Conservation (phyloP, 2,113 vertebrate species). For the Pitta sordida region DNA sequence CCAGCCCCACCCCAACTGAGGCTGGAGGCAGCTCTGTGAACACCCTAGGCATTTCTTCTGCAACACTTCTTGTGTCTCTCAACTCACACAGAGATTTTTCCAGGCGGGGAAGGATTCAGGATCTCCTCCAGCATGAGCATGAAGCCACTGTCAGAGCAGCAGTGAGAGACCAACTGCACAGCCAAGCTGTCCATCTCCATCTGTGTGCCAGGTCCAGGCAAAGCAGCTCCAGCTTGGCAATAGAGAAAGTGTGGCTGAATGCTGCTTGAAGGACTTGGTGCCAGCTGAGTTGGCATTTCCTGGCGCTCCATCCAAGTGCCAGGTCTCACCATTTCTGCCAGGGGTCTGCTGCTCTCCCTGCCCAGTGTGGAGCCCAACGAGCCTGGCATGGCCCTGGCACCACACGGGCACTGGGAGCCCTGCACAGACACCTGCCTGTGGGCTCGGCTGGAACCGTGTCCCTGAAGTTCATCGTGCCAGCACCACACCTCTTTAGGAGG, state of each 20-base stretch:
- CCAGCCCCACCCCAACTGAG: not conserved
- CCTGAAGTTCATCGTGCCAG: not conserved
- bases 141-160: not conserved
- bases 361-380: rapidly evolving
- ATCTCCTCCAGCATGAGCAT: not conserved
- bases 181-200: not conserved
- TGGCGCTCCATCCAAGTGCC: not conserved
- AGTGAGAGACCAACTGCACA: not conserved
- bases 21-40: not conserved
- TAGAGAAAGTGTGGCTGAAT: not conserved
- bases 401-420: rapidly evolving
- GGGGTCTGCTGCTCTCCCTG: not conserved
- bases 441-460: not conserved
- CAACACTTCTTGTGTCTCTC: not conserved
- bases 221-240: not conserved
- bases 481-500: constrained; percentile 67
- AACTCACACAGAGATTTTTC: not conserved
- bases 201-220: not conserved
- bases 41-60: not conserved
- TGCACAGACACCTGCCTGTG: not conserved
- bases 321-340: not conserved
- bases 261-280: not conserved
- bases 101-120: not conserved
- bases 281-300: not conserved
- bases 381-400: rapidly evolving